Conservation (phyloP, 1,140 invertebrate genomes). For the Heliconius melpomene region DNA sequence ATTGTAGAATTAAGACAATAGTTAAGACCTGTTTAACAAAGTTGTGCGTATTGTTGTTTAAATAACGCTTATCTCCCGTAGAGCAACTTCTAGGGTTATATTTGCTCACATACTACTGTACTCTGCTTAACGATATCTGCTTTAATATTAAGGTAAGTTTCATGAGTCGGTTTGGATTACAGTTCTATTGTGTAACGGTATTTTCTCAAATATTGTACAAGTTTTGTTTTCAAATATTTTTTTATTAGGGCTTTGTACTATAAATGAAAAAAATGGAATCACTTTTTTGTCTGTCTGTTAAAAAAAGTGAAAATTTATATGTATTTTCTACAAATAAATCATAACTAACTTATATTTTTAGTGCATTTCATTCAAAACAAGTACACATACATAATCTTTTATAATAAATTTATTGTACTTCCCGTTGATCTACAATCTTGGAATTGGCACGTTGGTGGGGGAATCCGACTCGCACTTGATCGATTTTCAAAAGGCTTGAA, state of each 20-base stretch:
- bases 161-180: conserved; percentile 26
- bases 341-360: too few species aligned
- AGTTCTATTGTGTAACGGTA: conserved; percentile 23
- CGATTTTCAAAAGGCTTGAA: too few species aligned
- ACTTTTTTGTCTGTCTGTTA: too few species aligned
- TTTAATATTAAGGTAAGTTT: conserved; percentile 39
- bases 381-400: too few species aligned
- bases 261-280: too few species aligned
- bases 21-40: conserved; percentile 62
- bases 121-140: conserved; percentile 41
- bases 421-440: too few species aligned
- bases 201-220: conserved; percentile 14
- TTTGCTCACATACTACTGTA: conserved; percentile 40
- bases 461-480: too few species aligned
- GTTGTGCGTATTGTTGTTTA: conserved; percentile 62
- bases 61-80: conserved; percentile 55
- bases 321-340: too few species aligned
- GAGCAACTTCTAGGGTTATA: conserved; percentile 41
- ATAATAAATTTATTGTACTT: too few species aligned
- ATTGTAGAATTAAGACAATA: conserved; percentile 71
- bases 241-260: neutral
- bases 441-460: too few species aligned
- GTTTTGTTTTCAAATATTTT: neutral
- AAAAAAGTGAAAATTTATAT: too few species aligned
- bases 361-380: too few species aligned